phyloP scores from a whole-genome alignment of 2,888 invertebrate species.

The Zelleria hepariella region DNA sequence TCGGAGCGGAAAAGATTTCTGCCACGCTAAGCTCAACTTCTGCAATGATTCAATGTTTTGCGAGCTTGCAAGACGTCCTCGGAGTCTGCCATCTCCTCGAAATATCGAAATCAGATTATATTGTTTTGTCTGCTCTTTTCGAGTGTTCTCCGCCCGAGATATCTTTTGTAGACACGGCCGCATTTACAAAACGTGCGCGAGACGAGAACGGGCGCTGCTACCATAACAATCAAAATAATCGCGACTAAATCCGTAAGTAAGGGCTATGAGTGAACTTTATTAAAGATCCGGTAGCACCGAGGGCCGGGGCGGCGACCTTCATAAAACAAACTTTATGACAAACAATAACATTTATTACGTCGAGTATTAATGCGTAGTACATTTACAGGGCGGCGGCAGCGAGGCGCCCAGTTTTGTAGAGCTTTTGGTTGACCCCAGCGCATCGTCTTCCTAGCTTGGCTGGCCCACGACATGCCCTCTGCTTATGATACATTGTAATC shows the following conservation, averaged over 20 bases:
- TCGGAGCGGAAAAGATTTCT: conserved; percentile 42
- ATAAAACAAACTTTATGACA: conserved; percentile 67
- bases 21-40: conserved; percentile 46
- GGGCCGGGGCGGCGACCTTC: conserved; percentile 47
- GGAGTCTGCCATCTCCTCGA: conserved; percentile 34
- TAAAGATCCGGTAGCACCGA: conserved; percentile 45
- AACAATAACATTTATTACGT: conserved; percentile 70
- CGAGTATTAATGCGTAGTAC: conserved; percentile 60
- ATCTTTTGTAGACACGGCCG: conserved; percentile 5
- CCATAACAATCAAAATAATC: conserved; percentile 30
- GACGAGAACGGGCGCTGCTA: background rate
- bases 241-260: conserved; percentile 32
- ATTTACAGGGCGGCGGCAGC: conserved; percentile 52
- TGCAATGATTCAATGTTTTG: conserved; percentile 46
- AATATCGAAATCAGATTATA: conserved; percentile 51
- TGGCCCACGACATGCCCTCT: conserved; percentile 24
- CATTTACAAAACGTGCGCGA: background rate
- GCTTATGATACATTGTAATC: conserved; percentile 34
- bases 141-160: background rate
- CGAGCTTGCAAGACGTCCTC: conserved; percentile 33
- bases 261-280: conserved; percentile 46
- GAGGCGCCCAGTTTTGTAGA: conserved; percentile 30
- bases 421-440: conserved; percentile 24
- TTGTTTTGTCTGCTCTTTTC: conserved; percentile 35
- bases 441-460: conserved; percentile 36